These are phyloP conservation scores for Chiloscyllium punctatum DNA, from an alignment of 2,797 vertebrate genomes.

Conservation along the genomic window DNA sequence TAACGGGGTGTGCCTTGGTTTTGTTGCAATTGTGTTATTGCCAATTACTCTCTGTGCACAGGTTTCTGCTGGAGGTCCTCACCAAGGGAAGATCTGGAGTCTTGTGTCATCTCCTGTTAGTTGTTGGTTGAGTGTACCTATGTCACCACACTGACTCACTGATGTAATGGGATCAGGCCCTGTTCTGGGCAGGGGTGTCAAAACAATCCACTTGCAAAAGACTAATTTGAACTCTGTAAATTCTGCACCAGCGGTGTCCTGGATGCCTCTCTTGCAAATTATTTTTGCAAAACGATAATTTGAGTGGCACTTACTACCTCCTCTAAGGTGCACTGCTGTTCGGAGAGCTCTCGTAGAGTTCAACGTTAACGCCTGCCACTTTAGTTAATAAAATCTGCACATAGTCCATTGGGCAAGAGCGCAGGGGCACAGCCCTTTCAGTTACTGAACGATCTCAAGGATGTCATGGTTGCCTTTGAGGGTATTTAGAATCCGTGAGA, in stretches of 20 bases:
- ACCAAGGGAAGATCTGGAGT: not conserved
- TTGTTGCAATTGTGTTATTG: not conserved
- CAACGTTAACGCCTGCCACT: not conserved
- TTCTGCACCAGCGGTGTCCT: not conserved
- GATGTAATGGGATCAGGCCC: not conserved
- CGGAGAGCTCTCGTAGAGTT: not conserved
- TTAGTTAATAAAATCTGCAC: not conserved
- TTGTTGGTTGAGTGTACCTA: no score
- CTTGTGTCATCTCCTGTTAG: not conserved
- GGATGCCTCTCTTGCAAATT: not conserved
- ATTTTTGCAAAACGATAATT: not conserved
- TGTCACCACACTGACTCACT: not conserved
- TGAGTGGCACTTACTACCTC: not conserved
- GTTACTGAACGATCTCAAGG: not conserved
- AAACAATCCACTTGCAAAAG: not conserved
- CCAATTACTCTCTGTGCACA: not conserved
- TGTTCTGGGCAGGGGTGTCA: not conserved
- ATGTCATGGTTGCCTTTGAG: not conserved
- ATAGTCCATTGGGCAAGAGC: not conserved
- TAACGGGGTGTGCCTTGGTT: not conserved
- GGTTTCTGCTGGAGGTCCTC: not conserved
- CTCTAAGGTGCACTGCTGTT: no score
- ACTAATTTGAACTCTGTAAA: not conserved
- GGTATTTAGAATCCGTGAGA: not conserved
- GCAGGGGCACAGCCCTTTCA: not conserved